These are phyloP conservation scores for Apamea crenata DNA, from an alignment of 2,888 invertebrate species.

Conservation along the genomic window DNA sequence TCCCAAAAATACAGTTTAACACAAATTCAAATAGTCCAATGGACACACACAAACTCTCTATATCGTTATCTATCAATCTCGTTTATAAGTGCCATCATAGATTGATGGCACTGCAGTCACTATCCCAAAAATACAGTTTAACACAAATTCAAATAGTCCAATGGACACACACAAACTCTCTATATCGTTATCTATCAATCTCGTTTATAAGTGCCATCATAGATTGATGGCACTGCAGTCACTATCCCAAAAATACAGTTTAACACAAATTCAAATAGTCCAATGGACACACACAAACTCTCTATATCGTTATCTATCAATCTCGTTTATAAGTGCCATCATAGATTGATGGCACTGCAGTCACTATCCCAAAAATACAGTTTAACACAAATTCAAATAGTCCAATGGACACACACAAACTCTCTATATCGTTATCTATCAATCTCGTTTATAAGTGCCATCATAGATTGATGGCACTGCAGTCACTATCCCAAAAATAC, in stretches of 20 bases:
- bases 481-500: not conserved
- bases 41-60: not conserved
- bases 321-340: conserved; percentile 10
- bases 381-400: not conserved
- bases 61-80: conserved; percentile 26
- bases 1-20: not conserved
- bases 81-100: conserved; percentile 1
- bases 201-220: conserved; percentile 5
- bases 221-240: conserved; percentile 19
- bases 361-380: not conserved
- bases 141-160: not conserved
- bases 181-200: conserved; percentile 25
- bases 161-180: not conserved
- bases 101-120: conserved; percentile 20
- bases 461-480: conserved; percentile 13
- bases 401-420: not conserved
- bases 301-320: conserved; percentile 21
- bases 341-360: conserved; percentile 16
- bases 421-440: conserved; percentile 20
- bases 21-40: not conserved
- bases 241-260: not conserved
- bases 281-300: conserved; percentile 6
- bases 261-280: not conserved
- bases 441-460: conserved; percentile 19
- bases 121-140: not conserved